Evolutionary conservation across 2,888 invertebrate species (phyloP), one percentile per base, ranked within the genome.

Genomic region (Dynastes maya): DNA sequence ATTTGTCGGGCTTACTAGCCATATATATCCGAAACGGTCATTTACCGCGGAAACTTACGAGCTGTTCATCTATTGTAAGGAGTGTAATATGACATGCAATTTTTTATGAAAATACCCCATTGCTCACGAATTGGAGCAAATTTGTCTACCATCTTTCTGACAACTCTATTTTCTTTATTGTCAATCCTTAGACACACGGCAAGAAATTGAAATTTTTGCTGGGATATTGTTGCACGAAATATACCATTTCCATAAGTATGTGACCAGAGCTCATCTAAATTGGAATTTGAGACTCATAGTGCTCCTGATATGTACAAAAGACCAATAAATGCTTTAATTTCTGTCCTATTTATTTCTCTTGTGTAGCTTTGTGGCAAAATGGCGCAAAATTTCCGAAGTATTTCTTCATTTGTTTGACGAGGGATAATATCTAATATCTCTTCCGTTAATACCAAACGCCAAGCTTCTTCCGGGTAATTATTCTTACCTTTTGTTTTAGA

Each of bases 71-170:
- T 63, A 86, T 84, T 45, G n/a, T 53, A 53, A 1, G 53, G 53
- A 13, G 53, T n/a, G n/a, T 71, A n/a, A 78, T 85, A 83, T 8
- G 65, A 37, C 58, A 64, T 58, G 67, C 83, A 85, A 74, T 83
- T 83, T 16, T 67, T 45, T 0, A 82, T 75, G 77, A 84, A 84
- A 13, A 78, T 78, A 22, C 81, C 78, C 84, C 84, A 85, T 64
- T 85, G 75, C 75, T 84, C 82, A 80, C 84, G 63, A 40, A 85
- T 79, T 16, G 85, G 83, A 49, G 83, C 83, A 82, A 86, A 84
- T 82, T 84, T 80, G 79, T 78, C 77, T 45, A 68, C 51, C 74
- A 61, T 68, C 65, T 76, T 80, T 71, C 72, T 80, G 68, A 65
- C 75, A 55, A 37, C 51, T 79, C 80, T 67, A 61, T 49, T 80